phyloP scores from a whole-genome alignment of 2,888 invertebrate genomes.

The Drosophila austrosaltans region DNA sequence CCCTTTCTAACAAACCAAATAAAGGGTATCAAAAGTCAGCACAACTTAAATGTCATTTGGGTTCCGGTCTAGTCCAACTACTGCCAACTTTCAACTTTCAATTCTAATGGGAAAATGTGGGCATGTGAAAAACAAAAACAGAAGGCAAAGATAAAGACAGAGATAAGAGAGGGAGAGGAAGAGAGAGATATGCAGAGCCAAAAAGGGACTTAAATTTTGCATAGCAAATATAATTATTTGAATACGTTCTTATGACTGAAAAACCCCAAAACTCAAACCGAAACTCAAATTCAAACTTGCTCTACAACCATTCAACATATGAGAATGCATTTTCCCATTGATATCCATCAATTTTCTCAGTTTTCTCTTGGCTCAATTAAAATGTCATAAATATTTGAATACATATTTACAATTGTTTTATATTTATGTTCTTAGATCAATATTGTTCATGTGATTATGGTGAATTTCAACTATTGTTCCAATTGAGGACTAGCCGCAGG shows the following conservation, averaged over 20 bases:
- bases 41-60: constrained; percentile 72
- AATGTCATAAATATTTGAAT: constrained; percentile 64
- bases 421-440: constrained; percentile 14
- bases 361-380: constrained; percentile 61
- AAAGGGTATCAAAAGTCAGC: neutral
- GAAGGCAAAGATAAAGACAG: neutral
- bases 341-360: constrained; percentile 5
- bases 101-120: constrained; percentile 6
- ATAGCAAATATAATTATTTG: constrained; percentile 45
- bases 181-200: neutral
- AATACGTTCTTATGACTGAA: constrained; percentile 17
- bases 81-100: neutral
- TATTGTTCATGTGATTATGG: constrained; percentile 44
- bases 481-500: constrained; percentile 25
- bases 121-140: constrained; percentile 3
- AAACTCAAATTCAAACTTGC: too few relatives aligned
- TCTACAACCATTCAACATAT: neutral
- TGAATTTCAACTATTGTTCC: constrained; percentile 48
- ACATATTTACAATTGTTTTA: constrained; percentile 35
- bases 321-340: constrained; percentile 8
- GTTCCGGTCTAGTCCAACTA: constrained; percentile 42
- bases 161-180: neutral
- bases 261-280: neutral
- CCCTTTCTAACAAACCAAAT: neutral
- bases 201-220: constrained; percentile 19